phyloP scores from a whole-genome alignment of 2,797 vertebrate genomes.

The Artibeus jamaicensis region DNA sequence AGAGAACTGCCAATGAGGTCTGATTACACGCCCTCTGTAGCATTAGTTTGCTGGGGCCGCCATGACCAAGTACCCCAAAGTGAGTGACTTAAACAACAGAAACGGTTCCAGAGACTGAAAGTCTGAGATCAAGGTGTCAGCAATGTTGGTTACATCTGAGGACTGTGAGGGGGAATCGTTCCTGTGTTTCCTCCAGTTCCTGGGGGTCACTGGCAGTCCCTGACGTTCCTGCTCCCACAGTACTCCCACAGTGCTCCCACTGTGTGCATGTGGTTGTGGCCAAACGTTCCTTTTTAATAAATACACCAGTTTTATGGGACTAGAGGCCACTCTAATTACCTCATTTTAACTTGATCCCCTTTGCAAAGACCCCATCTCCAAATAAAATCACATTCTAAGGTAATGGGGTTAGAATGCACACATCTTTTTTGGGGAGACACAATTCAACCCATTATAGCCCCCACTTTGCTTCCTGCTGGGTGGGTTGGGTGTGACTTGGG shows the following conservation, averaged over 20 bases:
- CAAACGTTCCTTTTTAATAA: background rate
- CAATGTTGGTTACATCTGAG: background rate
- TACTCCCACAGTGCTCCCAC: background rate
- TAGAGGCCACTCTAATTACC: background rate
- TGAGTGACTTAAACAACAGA: background rate
- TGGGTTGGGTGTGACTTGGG: background rate
- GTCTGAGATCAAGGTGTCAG: background rate
- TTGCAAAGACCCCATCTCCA: background rate
- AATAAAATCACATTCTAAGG: background rate
- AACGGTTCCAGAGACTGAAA: background rate
- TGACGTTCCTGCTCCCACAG: no score
- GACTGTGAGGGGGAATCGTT: background rate
- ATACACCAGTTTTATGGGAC: background rate
- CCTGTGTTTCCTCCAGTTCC: background rate
- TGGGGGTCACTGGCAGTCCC: no score
- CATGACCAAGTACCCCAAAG: background rate
- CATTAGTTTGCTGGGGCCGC: background rate
- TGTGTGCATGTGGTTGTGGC: background rate
- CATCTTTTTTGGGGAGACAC: background rate
- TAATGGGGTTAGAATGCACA: background rate
- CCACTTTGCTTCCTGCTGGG: background rate
- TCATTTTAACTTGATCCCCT: slow-evolving; percentile 11
- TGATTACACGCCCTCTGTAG: background rate
- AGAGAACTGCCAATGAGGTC: background rate
- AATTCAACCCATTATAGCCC: background rate